Conservation (phyloP, 2,797 vertebrate genomes). For the Trematomus bernacchii region DNA sequence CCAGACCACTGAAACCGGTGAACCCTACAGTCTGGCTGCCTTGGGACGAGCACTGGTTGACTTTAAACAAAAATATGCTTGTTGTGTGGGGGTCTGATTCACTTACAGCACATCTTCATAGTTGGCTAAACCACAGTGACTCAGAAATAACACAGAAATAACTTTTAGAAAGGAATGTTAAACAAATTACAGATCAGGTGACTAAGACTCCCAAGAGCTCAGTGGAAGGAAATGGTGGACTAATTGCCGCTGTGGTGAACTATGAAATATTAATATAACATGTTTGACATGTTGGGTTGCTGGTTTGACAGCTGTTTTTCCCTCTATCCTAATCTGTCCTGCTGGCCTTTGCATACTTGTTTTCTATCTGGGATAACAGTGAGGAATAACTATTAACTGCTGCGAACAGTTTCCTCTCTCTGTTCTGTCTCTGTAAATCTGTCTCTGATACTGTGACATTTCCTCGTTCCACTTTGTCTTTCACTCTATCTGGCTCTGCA, state of each 20-base stretch:
- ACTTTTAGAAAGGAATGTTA: constrained; percentile 39
- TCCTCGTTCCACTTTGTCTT: constrained; percentile 53
- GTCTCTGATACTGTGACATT: constrained; percentile 55
- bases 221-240: constrained; percentile 1
- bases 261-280: constrained; percentile 32
- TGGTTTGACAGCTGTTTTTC: not conserved
- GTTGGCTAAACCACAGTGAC: constrained; percentile 20
- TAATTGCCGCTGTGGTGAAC: constrained; percentile 18
- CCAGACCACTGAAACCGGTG: constrained; percentile 64
- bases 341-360: constrained; percentile 47
- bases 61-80: constrained; percentile 16
- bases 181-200: constrained; percentile 61
- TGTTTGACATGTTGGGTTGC: constrained; percentile 8
- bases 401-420: constrained; percentile 45
- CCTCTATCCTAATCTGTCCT: constrained; percentile 10
- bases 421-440: constrained; percentile 33
- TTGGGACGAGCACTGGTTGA: constrained; percentile 41
- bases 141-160: constrained; percentile 35
- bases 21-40: constrained; percentile 63
- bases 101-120: constrained; percentile 46
- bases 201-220: constrained; percentile 36
- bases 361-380: constrained; percentile 26
- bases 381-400: constrained; percentile 34
- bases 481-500: constrained; percentile 25
- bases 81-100: constrained; percentile 31